A percentile compares a stretch with the other conserved stretches of the same genome.
These are phyloP conservation scores for Ivindomyrus marchei DNA, from an alignment of 2,113 vertebrate genomes.

Conservation along the genomic window DNA sequence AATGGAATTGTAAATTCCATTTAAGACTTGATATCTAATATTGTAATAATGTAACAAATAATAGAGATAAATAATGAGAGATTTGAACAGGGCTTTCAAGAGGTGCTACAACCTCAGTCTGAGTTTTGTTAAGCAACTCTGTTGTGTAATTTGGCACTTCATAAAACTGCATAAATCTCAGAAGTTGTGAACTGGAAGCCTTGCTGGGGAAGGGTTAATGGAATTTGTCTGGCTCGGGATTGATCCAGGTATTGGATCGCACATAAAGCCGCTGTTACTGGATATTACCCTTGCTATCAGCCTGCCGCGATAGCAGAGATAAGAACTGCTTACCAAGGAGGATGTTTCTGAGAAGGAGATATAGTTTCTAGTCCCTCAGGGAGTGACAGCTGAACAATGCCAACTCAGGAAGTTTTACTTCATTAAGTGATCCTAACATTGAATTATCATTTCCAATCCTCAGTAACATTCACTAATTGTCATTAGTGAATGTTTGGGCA, in stretches of 20 bases:
- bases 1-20: neutral
- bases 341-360: conserved; percentile 96
- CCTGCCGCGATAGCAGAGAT: conserved; percentile 86
- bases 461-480: conserved; percentile 78
- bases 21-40: neutral
- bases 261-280: conserved; percentile 98
- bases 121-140: neutral
- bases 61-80: neutral
- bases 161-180: neutral
- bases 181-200: neutral
- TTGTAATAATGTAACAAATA: neutral
- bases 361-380: conserved; percentile 90
- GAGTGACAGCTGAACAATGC: conserved; percentile 88
- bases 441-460: conserved; percentile 88
- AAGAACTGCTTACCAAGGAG: conserved; percentile 98
- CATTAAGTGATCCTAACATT: conserved; percentile 97
- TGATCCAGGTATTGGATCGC: conserved; percentile 97
- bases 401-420: conserved; percentile 98
- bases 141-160: neutral
- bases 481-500: conserved; percentile 70
- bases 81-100: neutral
- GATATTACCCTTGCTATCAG: conserved; percentile 91
- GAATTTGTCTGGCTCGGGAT: conserved; percentile 67
- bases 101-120: neutral
- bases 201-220: conserved; percentile 69